Conservation (phyloP, 2,888 invertebrate genomes). For the Antitype chi region DNA sequence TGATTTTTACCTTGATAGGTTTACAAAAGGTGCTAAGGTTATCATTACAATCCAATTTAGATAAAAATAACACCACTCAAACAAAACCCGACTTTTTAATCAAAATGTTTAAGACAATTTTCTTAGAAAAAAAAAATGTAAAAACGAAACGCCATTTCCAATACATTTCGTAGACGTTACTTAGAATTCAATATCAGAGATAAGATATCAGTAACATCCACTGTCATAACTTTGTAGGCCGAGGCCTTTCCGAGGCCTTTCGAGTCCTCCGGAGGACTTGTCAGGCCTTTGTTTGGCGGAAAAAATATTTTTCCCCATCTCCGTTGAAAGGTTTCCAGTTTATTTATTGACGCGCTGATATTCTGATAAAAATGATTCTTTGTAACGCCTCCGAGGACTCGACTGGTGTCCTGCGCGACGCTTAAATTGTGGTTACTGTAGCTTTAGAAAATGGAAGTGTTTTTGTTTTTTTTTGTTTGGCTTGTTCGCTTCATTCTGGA, state of each 20-base stretch:
- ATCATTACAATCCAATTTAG: conserved; percentile 2
- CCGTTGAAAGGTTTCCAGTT: conserved; percentile 67
- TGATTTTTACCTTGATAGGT: neutral
- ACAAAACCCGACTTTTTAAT: conserved; percentile 15
- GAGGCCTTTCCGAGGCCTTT: conserved; percentile 40
- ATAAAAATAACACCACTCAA: conserved; percentile 4
- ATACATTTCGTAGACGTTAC: conserved; percentile 63
- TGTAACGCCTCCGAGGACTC: conserved; percentile 44
- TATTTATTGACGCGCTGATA: conserved; percentile 71
- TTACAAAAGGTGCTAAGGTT: neutral
- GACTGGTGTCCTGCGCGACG: conserved; percentile 48
- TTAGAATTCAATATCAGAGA: conserved; percentile 67
- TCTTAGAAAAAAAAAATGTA: conserved; percentile 18
- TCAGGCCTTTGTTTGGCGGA: conserved; percentile 65
- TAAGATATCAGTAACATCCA: conserved; percentile 65
- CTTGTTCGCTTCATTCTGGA: conserved; percentile 25
- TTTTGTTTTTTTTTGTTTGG: conserved; percentile 36
- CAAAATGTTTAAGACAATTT: conserved; percentile 31
- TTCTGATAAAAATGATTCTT: conserved; percentile 69
- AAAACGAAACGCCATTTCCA: conserved; percentile 54
- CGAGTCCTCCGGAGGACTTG: conserved; percentile 45
- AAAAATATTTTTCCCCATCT: conserved; percentile 63
- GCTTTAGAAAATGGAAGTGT: conserved; percentile 35
- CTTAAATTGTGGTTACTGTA: conserved; percentile 56
- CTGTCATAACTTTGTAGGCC: conserved; percentile 63